Evolutionary conservation across 2,113 vertebrate species (phyloP), one percentile per base, ranked within the genome.

Genomic region (Bufo gargarizans): DNA sequence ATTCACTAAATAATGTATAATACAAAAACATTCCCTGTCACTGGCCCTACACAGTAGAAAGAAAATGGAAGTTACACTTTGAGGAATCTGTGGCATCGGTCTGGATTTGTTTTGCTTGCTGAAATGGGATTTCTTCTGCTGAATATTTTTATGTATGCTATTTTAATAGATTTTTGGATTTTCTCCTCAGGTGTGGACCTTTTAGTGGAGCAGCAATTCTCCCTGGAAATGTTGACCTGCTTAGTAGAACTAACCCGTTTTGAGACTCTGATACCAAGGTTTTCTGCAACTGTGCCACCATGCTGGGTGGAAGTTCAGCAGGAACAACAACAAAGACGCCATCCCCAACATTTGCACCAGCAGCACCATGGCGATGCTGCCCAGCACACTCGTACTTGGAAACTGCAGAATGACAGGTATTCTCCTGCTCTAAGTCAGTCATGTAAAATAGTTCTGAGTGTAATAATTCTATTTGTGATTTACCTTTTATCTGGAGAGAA

Each of bases 251-350:
- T 99, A 90, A 99, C 98, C 0, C 97, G 97, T 85, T 99, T 99
- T 86, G 98, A 99, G 94, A 99, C 98, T 6, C 90, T 99, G 92
- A 99, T 97, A 0, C 98, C 98, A 0, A 96, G 98, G 19, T 99
- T 99, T 93, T 98, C 98, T 14, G 98, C 98, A 85, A 99, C 98
- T 0, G 98, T 99, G 89, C 98, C 98, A 10, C 98, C 98, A 0
- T 99, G 98, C 88, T 99, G 98, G 98, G 97, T 97, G 65, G 98
- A 99, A 92, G 98, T 99, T 0, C 98, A 99, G 87, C 98, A 99
- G 91, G 98, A 99, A 91, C 98, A 99, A 91, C 98, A 99, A 91
- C 98, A 99, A 85, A 94, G 98, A 43, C 93, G 98, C 3, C 98
- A 99, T 89, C 98, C 98, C 0, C 98, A 99, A 83, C 98, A 99